Evolutionary conservation across 2,888 invertebrate genomes (phyloP).

Genomic region (Hydropsyche betteni): DNA sequence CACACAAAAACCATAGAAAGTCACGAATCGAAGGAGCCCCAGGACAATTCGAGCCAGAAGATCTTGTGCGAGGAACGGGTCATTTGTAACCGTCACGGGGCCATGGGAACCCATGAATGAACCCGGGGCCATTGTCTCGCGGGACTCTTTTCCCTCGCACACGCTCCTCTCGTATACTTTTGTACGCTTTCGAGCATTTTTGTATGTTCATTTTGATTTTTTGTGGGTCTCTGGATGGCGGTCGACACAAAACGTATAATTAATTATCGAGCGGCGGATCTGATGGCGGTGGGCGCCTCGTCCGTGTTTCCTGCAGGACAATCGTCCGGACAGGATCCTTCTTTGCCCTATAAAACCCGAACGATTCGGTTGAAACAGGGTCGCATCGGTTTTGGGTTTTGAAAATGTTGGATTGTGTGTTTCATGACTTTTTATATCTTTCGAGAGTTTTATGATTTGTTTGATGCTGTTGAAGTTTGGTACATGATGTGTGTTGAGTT

Average conservation of each 20-base stretch:
- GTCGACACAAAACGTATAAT: conserved; percentile 49
- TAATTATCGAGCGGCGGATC: conserved; percentile 47
- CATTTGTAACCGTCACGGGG: conserved; percentile 46
- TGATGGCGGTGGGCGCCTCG: conserved; percentile 44
- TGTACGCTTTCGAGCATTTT: conserved; percentile 34
- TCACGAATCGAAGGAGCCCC: no score
- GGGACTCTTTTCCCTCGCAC: not conserved
- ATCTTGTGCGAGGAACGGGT: not conserved
- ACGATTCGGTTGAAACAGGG: not conserved
- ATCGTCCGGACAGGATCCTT: conserved; percentile 22
- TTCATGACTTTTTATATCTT: no score
- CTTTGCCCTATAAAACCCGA: conserved; percentile 11
- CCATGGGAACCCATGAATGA: conserved; percentile 47
- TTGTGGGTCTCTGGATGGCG: conserved; percentile 34
- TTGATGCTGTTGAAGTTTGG: no score
- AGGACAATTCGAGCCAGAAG: no score
- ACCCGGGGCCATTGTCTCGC: conserved; percentile 48
- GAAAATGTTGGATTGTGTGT: no score
- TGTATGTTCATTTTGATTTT: not conserved
- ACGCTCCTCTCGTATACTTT: conserved; percentile 11
- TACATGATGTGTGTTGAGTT: no score
- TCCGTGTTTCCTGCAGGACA: conserved; percentile 24
- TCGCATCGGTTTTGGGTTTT: not conserved
- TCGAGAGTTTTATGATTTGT: no score
- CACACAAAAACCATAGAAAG: no score